Conservation (phyloP, 1,140 invertebrate species). For the Pogonognathellus flavescens region DNA sequence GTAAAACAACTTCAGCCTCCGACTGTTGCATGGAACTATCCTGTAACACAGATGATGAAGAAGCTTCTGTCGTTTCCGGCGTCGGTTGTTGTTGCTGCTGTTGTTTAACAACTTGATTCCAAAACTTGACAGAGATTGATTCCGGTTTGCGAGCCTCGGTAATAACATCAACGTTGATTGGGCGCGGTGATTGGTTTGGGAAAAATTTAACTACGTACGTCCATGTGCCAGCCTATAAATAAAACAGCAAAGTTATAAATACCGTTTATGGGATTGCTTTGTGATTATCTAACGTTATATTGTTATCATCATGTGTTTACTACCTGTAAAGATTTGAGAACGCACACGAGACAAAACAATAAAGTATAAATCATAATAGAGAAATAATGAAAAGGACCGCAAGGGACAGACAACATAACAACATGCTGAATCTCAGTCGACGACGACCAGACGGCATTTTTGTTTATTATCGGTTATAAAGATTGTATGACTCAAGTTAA, state of each 20-base stretch:
- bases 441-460: not conserved
- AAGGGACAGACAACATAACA: conserved; percentile 31
- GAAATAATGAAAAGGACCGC: conserved; percentile 31
- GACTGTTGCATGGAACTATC: not conserved
- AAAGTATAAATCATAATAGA: conserved; percentile 57
- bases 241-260: conserved; percentile 45
- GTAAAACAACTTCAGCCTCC: conserved; percentile 55
- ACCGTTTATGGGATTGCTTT: not conserved
- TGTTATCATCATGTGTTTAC: not conserved
- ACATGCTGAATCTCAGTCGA: not conserved
- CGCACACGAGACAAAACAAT: conserved; percentile 36
- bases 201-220: conserved; percentile 67
- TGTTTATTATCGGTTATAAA: not conserved
- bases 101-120: conserved; percentile 62
- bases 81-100: conserved; percentile 48
- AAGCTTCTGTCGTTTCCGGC: conserved; percentile 48
- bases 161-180: conserved; percentile 66
- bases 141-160: conserved; percentile 66
- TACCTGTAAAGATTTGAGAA: not conserved
- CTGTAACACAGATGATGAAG: conserved; percentile 3
- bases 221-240: conserved; percentile 66
- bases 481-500: not conserved
- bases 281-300: not conserved
- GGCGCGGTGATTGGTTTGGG: conserved; percentile 64
- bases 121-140: conserved; percentile 65